phyloP scores from a whole-genome alignment of 30 jellyfish, hydroid and myxozoan species.

The Turritopsis dohrnii region DNA sequence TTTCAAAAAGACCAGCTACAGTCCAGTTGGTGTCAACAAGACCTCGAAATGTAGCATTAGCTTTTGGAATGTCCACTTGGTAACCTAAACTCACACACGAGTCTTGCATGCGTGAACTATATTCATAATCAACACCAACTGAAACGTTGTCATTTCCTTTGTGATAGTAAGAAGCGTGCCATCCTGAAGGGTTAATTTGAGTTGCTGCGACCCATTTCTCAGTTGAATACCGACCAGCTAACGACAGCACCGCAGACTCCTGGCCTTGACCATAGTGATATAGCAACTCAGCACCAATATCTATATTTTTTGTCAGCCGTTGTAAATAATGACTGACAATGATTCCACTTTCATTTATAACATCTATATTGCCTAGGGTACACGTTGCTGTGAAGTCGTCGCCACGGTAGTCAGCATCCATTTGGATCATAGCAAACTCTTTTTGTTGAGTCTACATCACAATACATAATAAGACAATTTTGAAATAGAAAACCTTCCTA shows the following conservation, averaged over 20 bases:
- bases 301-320: conserved; percentile 64
- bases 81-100: conserved; percentile 90
- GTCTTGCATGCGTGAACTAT: conserved; percentile 85
- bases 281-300: conserved; percentile 84
- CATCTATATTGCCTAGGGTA: conserved; percentile 87
- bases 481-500: too few species aligned
- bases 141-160: conserved; percentile 83
- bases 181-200: conserved; percentile 66
- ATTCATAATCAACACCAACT: conserved; percentile 94
- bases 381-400: conserved; percentile 87
- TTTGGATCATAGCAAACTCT: conserved; percentile 89
- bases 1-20: conserved; percentile 84
- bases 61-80: conserved; percentile 99
- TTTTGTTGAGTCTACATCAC: conserved; percentile 85
- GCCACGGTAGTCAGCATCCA: conserved; percentile 87
- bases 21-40: conserved; percentile 96
- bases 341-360: conserved; percentile 80
- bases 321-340: conserved; percentile 85
- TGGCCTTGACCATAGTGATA: conserved; percentile 94
- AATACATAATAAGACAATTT: too few species aligned
- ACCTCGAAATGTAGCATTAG: conserved; percentile 88
- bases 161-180: conserved; percentile 88
- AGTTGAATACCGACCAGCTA: conserved; percentile 76
- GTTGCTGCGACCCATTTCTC: conserved; percentile 90
- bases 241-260: conserved; percentile 82